Evolutionary conservation across 2,113 vertebrate species (phyloP).

Genomic region (Rhinoderma darwinii): DNA sequence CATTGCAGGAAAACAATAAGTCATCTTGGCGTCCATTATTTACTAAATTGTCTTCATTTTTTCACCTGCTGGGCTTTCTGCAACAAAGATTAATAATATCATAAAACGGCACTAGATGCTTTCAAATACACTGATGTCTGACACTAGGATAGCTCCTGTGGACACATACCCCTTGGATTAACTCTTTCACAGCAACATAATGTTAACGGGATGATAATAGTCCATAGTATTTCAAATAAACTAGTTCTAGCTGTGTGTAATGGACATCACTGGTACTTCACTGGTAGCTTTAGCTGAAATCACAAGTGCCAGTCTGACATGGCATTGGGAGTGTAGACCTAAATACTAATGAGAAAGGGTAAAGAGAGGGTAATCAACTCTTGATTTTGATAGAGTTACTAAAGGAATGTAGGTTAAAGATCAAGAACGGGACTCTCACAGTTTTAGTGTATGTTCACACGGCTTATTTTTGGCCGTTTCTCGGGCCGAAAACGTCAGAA

Average conservation of each 20-base stretch:
- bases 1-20: slow-evolving; percentile 75
- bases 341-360: not conserved
- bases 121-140: slow-evolving; percentile 67
- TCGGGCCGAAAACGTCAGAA: no score
- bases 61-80: slow-evolving; percentile 71
- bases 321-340: not conserved
- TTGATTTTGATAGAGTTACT: not conserved
- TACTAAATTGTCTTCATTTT: slow-evolving; percentile 80
- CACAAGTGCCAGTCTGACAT: not conserved
- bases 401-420: no score
- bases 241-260: not conserved
- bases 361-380: not conserved
- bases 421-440: no score
- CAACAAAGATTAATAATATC: slow-evolving; percentile 76
- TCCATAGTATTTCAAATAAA: not conserved
- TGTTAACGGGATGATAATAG: not conserved
- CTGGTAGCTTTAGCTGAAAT: not conserved
- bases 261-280: not conserved
- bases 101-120: slow-evolving; percentile 67
- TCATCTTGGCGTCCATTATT: slow-evolving; percentile 77
- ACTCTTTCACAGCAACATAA: slow-evolving; percentile 29
- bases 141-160: slow-evolving; percentile 61
- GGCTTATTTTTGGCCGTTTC: no score
- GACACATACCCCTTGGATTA: slow-evolving; percentile 35
- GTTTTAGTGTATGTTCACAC: no score